Percentiles rank a stretch among this genome's conserved stretches.
Conservation (phyloP, 2,797 vertebrate genomes). For the Argentina silus region DNA sequence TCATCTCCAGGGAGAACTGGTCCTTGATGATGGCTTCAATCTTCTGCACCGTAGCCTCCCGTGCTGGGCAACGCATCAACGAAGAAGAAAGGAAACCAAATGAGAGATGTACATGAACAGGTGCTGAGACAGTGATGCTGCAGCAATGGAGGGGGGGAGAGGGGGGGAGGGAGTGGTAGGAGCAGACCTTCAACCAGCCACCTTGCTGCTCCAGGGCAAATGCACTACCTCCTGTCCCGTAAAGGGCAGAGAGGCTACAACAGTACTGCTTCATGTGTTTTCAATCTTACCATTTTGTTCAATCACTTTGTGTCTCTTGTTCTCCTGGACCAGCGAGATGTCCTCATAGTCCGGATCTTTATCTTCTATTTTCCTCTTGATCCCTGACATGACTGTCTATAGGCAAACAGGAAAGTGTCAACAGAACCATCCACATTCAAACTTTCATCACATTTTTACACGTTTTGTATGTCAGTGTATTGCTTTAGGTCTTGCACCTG, state of each 20-base stretch:
- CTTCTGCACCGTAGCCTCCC: slow-evolving; percentile 93
- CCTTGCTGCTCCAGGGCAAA: not conserved
- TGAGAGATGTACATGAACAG: not conserved
- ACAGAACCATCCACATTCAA: not conserved
- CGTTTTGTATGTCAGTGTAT: too few relatives aligned
- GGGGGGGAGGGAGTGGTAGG: not conserved
- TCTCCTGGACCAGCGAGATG: slow-evolving; percentile 84
- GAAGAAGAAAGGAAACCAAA: not conserved
- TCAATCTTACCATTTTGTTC: slow-evolving; percentile 88
- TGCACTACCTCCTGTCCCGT: not conserved
- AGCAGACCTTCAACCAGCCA: slow-evolving; percentile 12
- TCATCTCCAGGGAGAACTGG: slow-evolving; percentile 96
- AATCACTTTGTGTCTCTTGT: slow-evolving; percentile 87
- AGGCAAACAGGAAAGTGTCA: not conserved
- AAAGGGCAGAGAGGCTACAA: not conserved
- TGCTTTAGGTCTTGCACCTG: too few relatives aligned
- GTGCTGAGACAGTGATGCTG: not conserved
- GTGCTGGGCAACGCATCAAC: slow-evolving; percentile 74
- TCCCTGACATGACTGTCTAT: slow-evolving; percentile 86
- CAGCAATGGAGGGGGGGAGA: not conserved
- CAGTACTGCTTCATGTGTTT: not conserved
- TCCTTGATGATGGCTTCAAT: slow-evolving; percentile 96
- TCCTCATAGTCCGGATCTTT: slow-evolving; percentile 97
- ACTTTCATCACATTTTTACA: not conserved
- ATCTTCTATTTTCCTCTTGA: slow-evolving; percentile 93